A percentile compares a stretch with the other conserved stretches of the same genome.
Conservation (phyloP, 2,888 invertebrate species). For the Epinotia demarniana region DNA sequence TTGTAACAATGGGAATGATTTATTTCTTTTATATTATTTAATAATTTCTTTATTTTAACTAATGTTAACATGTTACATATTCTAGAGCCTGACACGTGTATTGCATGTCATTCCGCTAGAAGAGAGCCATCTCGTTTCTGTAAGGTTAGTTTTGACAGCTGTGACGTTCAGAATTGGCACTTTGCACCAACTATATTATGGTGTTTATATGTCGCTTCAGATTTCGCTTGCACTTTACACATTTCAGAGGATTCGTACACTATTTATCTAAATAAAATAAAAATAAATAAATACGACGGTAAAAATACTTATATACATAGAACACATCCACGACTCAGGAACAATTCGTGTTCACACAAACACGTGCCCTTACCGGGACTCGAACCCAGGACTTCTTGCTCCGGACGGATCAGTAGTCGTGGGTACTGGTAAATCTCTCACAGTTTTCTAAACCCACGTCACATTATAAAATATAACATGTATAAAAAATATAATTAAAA, state of each 20-base stretch:
- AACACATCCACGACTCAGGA: too few relatives aligned
- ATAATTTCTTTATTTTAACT: slow-evolving; percentile 25
- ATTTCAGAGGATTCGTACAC: neutral
- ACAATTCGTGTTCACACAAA: too few relatives aligned
- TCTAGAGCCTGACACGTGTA: slow-evolving; percentile 82
- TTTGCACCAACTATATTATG: slow-evolving; percentile 44
- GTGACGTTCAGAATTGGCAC: slow-evolving; percentile 56
- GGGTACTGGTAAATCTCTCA: too few relatives aligned
- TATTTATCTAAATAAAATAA: too few relatives aligned
- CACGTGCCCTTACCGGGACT: too few relatives aligned
- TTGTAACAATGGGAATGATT: slow-evolving; percentile 15
- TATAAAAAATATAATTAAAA: too few relatives aligned
- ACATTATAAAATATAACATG: too few relatives aligned
- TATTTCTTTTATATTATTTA: slow-evolving; percentile 48
- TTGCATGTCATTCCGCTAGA: slow-evolving; percentile 78
- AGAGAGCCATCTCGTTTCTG: slow-evolving; percentile 73
- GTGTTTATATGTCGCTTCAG: slow-evolving; percentile 48
- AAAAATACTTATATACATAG: too few relatives aligned
- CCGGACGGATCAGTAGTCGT: too few relatives aligned
- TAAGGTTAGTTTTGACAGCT: slow-evolving; percentile 76
- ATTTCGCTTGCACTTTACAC: slow-evolving; percentile 23
- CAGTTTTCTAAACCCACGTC: too few relatives aligned
- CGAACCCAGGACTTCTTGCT: too few relatives aligned
- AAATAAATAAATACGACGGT: too few relatives aligned
- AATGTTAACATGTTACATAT: slow-evolving; percentile 60